Percentiles rank a stretch among this genome's conserved stretches.
These are phyloP conservation scores for Suillia variegata DNA, from an alignment of 2,888 invertebrate species.

Conservation along the genomic window DNA sequence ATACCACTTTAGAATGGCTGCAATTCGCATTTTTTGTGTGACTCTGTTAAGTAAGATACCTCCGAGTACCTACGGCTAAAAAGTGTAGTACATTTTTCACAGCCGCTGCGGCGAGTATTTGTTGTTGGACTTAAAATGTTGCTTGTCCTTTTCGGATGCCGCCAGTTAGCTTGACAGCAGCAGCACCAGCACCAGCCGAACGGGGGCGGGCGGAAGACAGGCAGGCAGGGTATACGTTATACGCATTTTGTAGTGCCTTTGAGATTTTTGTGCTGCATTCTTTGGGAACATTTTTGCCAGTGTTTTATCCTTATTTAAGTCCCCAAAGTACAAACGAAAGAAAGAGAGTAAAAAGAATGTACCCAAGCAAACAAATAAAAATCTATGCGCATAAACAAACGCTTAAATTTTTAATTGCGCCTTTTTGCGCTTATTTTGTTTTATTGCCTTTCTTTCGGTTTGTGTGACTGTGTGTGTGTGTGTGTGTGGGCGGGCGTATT, in stretches of 20 bases:
- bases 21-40: too few species aligned
- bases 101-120: slow-evolving; percentile 5
- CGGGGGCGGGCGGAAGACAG: too few species aligned
- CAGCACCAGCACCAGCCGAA: too few species aligned
- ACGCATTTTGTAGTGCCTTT: too few species aligned
- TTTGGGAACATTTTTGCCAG: background rate
- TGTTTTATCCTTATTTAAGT: too few species aligned
- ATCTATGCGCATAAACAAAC: slow-evolving; percentile 18
- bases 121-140: slow-evolving; percentile 14
- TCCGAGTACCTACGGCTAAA: background rate
- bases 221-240: too few species aligned
- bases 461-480: too few species aligned
- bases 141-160: background rate
- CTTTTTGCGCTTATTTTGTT: slow-evolving; percentile 12
- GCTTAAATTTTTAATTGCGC: slow-evolving; percentile 27
- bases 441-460: background rate
- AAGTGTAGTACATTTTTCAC: slow-evolving; percentile 16
- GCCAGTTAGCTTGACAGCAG: too few species aligned
- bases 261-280: background rate
- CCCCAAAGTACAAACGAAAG: background rate
- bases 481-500: too few species aligned
- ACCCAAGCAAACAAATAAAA: slow-evolving; percentile 15
- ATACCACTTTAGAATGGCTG: too few species aligned
- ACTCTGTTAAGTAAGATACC: too few species aligned
- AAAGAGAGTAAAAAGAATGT: background rate